phyloP scores from a whole-genome alignment of 2,797 vertebrate genomes.

The Nannoperca obscura region DNA sequence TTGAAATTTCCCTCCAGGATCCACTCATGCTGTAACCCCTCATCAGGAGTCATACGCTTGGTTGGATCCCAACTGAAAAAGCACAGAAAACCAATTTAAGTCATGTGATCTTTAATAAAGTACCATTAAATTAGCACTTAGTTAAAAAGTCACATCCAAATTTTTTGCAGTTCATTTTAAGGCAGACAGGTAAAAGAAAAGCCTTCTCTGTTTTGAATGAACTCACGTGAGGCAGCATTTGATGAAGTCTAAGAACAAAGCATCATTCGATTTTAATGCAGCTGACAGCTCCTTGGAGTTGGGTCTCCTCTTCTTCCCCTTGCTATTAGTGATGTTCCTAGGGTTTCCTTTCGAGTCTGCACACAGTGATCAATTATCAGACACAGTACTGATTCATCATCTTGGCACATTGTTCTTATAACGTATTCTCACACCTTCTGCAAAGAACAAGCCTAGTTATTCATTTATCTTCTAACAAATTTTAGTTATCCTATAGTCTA shows the following conservation, averaged over 20 bases:
- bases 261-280: conserved; percentile 89
- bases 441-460: background rate
- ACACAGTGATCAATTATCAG: conserved; percentile 32
- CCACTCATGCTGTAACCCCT: conserved; percentile 92
- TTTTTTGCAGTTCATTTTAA: background rate
- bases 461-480: background rate
- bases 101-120: background rate
- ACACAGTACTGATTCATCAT: background rate
- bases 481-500: background rate
- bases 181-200: background rate
- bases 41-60: conserved; percentile 92
- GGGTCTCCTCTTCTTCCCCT: conserved; percentile 91
- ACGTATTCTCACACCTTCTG: background rate
- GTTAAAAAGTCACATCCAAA: background rate
- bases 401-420: background rate
- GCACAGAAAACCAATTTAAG: background rate
- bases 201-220: background rate
- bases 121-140: background rate
- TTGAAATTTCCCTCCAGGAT: conserved; percentile 89
- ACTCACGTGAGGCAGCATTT: conserved; percentile 91
- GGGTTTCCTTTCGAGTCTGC: conserved; percentile 95
- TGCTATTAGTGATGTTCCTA: conserved; percentile 91
- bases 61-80: conserved; percentile 90
- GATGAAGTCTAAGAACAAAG: conserved; percentile 92
- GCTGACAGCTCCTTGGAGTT: conserved; percentile 90